Conservation (phyloP, 2,888 invertebrate species). For the Hylaea fasciaria region DNA sequence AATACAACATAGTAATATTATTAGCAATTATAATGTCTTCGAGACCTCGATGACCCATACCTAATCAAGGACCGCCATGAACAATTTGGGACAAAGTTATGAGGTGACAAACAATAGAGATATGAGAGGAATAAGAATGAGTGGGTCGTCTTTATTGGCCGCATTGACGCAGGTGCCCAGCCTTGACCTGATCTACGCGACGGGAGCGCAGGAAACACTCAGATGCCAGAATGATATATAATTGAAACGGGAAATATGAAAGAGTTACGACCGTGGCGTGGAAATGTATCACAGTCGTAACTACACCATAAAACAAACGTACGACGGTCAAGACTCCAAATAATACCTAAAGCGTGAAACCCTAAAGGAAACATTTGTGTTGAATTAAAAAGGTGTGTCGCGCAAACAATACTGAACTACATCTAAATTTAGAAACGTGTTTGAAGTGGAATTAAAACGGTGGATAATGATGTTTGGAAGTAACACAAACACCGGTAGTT, state of each 20-base stretch:
- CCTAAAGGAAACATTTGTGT: constrained; percentile 9
- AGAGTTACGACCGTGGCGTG: neutral
- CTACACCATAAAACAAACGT: constrained; percentile 11
- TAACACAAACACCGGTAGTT: constrained; percentile 27
- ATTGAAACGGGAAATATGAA: constrained; percentile 6
- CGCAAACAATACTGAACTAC: constrained; percentile 11
- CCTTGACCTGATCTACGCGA: constrained; percentile 40
- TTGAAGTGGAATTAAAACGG: constrained; percentile 18
- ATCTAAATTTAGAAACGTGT: constrained; percentile 15
- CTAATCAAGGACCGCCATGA: constrained; percentile 14
- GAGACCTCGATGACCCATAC: constrained; percentile 10
- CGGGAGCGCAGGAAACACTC: constrained; percentile 31
- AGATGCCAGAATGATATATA: constrained; percentile 6
- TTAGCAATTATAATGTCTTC: neutral
- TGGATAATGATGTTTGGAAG: constrained; percentile 19
- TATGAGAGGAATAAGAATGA: constrained; percentile 28
- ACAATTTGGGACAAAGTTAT: constrained; percentile 19
- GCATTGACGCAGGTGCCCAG: constrained; percentile 28
- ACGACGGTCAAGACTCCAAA: constrained; percentile 21
- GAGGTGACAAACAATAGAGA: constrained; percentile 31
- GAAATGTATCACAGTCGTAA: too few relatives aligned
- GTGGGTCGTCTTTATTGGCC: constrained; percentile 28
- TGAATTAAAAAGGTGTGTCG: constrained; percentile 18
- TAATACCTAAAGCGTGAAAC: neutral
- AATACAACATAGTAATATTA: too few relatives aligned